A percentile compares a stretch with the other conserved stretches of the same genome.
Conservation (phyloP, 53 echinoderm and acorn worm genomes). For the Mesocentrotus franciscanus region DNA sequence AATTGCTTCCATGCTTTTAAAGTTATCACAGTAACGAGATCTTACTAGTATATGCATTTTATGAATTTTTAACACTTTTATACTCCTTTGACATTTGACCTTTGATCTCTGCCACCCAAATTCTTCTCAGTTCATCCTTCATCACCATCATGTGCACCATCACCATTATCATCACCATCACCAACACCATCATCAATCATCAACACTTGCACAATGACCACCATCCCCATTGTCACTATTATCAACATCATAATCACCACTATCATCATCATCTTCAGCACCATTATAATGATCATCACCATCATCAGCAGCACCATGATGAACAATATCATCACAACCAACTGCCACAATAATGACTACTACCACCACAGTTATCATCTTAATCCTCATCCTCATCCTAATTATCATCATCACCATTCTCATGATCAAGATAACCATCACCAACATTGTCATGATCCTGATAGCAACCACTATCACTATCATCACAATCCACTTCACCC, state of each 20-base stretch:
- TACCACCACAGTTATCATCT: background rate
- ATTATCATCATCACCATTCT: background rate
- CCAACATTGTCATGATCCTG: background rate
- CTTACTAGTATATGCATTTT: too few species aligned
- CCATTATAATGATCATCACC: slow-evolving; percentile 26
- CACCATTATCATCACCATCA: slow-evolving; percentile 41
- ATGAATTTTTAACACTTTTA: too few species aligned
- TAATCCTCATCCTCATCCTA: background rate
- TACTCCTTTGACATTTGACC: too few species aligned
- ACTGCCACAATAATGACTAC: too few species aligned
- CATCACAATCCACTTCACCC: background rate
- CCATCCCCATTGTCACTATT: background rate
- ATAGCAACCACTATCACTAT: background rate
- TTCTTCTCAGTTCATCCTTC: too few species aligned
- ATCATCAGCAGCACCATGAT: background rate
- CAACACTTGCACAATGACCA: slow-evolving; percentile 8
- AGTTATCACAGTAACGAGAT: too few species aligned
- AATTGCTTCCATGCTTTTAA: too few species aligned
- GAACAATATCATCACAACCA: too few species aligned
- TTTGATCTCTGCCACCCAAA: too few species aligned
- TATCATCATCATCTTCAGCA: background rate
- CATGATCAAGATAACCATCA: background rate
- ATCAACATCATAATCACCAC: background rate
- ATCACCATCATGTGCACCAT: background rate
- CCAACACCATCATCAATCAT: slow-evolving; percentile 9